These are phyloP conservation scores for Rhimphoctona megacephalus DNA, from an alignment of 2,888 invertebrate genomes.

Conservation along the genomic window DNA sequence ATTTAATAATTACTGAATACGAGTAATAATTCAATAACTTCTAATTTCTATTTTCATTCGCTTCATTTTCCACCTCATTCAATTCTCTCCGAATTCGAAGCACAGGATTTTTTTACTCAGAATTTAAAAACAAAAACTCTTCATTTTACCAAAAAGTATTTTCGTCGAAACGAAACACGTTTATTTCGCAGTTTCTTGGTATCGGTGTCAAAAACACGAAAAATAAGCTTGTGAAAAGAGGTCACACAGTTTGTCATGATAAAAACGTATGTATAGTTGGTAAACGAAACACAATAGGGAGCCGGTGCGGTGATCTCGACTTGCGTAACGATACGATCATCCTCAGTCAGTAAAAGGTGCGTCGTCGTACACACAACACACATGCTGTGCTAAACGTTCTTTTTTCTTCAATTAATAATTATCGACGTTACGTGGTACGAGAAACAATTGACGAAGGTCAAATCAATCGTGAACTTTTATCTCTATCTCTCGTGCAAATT, in stretches of 20 bases:
- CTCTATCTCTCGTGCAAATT: slow-evolving; percentile 33
- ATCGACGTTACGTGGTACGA: slow-evolving; percentile 17
- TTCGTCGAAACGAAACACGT: not conserved
- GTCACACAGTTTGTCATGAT: slow-evolving; percentile 45
- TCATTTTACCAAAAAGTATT: not conserved
- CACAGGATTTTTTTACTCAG: not conserved
- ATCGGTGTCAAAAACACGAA: slow-evolving; percentile 14
- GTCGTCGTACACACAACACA: slow-evolving; percentile 49
- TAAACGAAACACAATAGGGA: slow-evolving; percentile 60
- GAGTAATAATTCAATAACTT: not conserved
- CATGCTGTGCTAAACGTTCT: slow-evolving; percentile 36
- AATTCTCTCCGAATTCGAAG: not conserved
- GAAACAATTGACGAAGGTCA: slow-evolving; percentile 45
- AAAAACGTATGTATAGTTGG: slow-evolving; percentile 40
- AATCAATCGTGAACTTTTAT: slow-evolving; percentile 16
- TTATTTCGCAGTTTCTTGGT: not conserved
- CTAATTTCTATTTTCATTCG: not conserved
- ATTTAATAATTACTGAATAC: not conserved
- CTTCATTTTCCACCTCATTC: not conserved
- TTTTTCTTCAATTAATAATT: slow-evolving; percentile 4
- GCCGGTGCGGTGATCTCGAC: slow-evolving; percentile 33
- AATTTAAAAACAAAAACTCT: not conserved
- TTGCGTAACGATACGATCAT: slow-evolving; percentile 59
- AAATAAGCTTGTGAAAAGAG: slow-evolving; percentile 27
- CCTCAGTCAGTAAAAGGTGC: slow-evolving; percentile 49